A percentile compares a stretch with the other conserved stretches of the same genome.
These are phyloP conservation scores for Sardina pilchardus DNA, from an alignment of 2,113 vertebrate genomes.

Conservation along the genomic window DNA sequence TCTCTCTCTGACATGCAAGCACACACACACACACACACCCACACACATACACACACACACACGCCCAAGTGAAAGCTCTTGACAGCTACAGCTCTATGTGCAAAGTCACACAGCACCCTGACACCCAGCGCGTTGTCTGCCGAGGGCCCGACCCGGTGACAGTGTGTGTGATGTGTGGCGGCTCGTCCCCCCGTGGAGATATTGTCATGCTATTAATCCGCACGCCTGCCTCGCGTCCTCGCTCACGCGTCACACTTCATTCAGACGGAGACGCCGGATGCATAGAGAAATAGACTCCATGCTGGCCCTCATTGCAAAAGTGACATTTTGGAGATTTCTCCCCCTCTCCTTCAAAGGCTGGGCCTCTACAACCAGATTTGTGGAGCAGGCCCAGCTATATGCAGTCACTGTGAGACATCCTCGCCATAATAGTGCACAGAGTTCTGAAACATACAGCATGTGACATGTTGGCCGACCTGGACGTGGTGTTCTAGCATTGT, in stretches of 20 bases:
- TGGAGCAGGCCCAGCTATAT: too few relatives aligned
- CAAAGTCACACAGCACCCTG: neutral
- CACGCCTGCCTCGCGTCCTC: neutral
- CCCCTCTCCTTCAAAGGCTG: neutral
- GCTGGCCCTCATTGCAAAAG: neutral
- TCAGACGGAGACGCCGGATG: neutral
- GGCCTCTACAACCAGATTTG: too few relatives aligned
- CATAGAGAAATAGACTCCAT: neutral
- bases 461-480: too few relatives aligned
- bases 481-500: too few relatives aligned
- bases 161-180: neutral
- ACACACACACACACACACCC: too few relatives aligned
- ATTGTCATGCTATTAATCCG: constrained; percentile 31
- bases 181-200: constrained; percentile 36
- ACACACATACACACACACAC: too few relatives aligned
- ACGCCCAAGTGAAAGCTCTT: neutral
- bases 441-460: too few relatives aligned
- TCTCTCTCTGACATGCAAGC: too few relatives aligned
- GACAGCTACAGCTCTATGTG: constrained; percentile 26
- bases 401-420: too few relatives aligned
- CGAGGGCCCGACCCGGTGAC: constrained; percentile 12
- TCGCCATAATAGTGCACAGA: too few relatives aligned
- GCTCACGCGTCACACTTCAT: constrained; percentile 12
- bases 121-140: neutral
- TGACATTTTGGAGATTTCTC: too few relatives aligned